Evolutionary conservation across 1,140 invertebrate species (phyloP), one percentile per base, ranked within the genome.

Genomic region (Pseudomyrmex concolor): DNA sequence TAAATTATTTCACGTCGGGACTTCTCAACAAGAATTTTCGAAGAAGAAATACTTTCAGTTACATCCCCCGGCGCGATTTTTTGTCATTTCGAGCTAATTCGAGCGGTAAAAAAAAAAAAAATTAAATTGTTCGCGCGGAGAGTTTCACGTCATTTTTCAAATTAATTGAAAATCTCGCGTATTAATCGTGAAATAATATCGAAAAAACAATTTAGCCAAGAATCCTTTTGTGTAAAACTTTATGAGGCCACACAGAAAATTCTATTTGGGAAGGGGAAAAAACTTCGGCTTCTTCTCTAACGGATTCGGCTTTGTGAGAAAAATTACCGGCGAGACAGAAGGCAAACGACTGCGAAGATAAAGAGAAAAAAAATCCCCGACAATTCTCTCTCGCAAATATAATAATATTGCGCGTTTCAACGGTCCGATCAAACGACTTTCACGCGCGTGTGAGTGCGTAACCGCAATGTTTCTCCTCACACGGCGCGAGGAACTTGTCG

Each of bases 401-500:
- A 70, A 59, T 70, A 70, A 70, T 48, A 78, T 70, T 34, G 34
- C 34, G 43, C 51, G 15, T 70, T 17, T 57, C 1, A 66, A 43
- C 12, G 62, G 15, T 25, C 50, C 19, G 19, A 62, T 62, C 43
- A 19, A 19, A 48, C 76, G 22, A 4, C 51, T 78, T 55, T 78
- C 63, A 25, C 50, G 3, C 15, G 50, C 48, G 15, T 51, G 59
- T 64, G 8, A 17, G 17, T 43, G 10, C 62, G 63, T 68, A 54
- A 77, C 51, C 51, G 64, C 64, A 70, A 78, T 19, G 51, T 51
- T 48, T 57, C 54, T 60, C 34, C 5, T 7, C 34, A 0, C 34
- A 22, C 51, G 22, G 63, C 54, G 63, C 54, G 48, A 70, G 50
- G 73, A 87, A 81, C 50, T 72, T 78, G n/a, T 84, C 55, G 81